Conservation (phyloP, 1,140 invertebrate genomes). For the Akabosia matsudoensis region DNA sequence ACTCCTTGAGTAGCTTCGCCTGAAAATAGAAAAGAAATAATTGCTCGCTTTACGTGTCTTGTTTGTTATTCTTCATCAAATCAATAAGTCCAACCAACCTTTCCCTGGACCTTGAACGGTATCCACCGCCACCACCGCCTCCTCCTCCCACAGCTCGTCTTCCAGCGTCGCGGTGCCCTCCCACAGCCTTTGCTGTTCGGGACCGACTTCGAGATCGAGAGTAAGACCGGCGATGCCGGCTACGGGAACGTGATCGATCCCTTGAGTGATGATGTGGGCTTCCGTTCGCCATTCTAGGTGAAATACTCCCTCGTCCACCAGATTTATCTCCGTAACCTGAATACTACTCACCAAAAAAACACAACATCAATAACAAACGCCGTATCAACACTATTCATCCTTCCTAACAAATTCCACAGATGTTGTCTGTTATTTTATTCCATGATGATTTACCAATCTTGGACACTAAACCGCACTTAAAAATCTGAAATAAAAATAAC, state of each 20-base stretch:
- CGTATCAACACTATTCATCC: not conserved
- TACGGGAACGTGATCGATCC: constrained; percentile 24
- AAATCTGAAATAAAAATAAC: no score
- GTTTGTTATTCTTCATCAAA: no score
- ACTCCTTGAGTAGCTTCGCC: constrained; percentile 53
- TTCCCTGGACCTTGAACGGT: constrained; percentile 32
- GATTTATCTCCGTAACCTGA: not conserved
- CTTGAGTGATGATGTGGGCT: constrained; percentile 28
- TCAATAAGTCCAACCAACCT: constrained; percentile 20
- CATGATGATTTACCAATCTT: no score
- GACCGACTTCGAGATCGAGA: constrained; percentile 34
- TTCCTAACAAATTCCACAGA: no score
- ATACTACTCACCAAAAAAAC: not conserved
- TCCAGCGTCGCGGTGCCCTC: not conserved
- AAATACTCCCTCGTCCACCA: constrained; percentile 14
- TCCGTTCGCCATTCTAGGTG: constrained; percentile 31
- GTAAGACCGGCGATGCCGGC: constrained; percentile 31
- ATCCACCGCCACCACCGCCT: constrained; percentile 7
- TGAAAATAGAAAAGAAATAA: constrained; percentile 10
- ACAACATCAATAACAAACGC: not conserved
- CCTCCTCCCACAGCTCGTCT: constrained; percentile 3
- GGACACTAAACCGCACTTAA: no score
- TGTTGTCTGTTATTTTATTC: no score
- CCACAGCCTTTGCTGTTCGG: constrained; percentile 12
- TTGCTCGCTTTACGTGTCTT: no score